These are phyloP conservation scores for Tragelaphus buxtoni DNA, from an alignment of 2,113 vertebrate species.

Conservation along the genomic window DNA sequence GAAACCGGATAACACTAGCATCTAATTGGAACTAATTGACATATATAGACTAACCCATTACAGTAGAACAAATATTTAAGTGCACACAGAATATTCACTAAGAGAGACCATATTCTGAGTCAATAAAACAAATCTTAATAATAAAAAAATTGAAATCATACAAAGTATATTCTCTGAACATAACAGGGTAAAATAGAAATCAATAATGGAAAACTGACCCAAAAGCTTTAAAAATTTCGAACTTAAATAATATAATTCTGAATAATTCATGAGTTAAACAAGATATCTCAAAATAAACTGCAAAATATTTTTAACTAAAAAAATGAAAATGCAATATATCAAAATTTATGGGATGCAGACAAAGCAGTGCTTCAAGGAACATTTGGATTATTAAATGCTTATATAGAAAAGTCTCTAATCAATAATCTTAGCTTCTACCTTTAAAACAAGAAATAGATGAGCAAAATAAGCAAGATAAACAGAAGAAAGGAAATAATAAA, in stretches of 20 bases:
- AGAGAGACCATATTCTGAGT: background rate
- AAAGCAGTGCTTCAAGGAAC: background rate
- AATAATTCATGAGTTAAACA: background rate
- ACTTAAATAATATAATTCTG: background rate
- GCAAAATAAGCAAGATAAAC: background rate
- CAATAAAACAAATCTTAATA: background rate
- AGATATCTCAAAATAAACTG: background rate
- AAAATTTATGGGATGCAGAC: background rate
- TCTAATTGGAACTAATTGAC: background rate
- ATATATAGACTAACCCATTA: background rate
- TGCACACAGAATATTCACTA: background rate
- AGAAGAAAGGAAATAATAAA: background rate
- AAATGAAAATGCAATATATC: background rate
- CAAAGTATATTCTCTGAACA: background rate
- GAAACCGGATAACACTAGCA: background rate
- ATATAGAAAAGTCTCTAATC: background rate
- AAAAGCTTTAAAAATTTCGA: background rate
- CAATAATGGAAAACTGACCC: background rate
- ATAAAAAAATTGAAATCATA: background rate
- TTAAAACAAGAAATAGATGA: background rate
- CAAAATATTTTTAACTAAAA: conserved; percentile 12
- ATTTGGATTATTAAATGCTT: background rate
- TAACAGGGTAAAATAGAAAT: background rate
- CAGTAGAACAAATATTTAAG: background rate
- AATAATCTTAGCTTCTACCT: background rate